Evolutionary conservation across 1,140 invertebrate genomes (phyloP), one percentile per base, ranked within the genome.

Genomic region (Aricia agestis): DNA sequence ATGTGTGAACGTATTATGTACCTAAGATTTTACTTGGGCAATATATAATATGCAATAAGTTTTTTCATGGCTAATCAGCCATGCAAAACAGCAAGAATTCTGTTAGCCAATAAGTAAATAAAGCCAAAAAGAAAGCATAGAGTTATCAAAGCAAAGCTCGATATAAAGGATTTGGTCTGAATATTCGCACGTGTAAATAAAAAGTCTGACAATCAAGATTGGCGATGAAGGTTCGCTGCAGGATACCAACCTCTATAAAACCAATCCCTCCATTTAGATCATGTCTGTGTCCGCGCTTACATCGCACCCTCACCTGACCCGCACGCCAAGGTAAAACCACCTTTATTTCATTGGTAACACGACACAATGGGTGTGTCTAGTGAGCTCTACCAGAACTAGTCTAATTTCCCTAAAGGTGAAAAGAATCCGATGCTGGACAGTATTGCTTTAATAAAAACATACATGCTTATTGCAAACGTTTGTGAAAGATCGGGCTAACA

Each of bases 391-490:
- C 3, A 13, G 13, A 52, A 52, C 45, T 52, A 52, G 45, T 52
- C 45, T 52, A 52, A 52, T 52, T 52, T 52, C 45, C 45, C 45
- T 52, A 52, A 52, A 52, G 45, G 45, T 52, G 45, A 52, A 52
- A 52, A 52, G 45, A 52, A 52, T 52, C 45, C 9, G 45, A 52
- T 52, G 45, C 45, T 13, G 45, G 45, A 52, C 45, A 52, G 9
- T 52, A 52, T 52, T 11, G 13, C 45, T 52, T 52, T 52, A 52
- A 52, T 52, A 52, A 52, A 52, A 52, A 9, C 45, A 52, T 52
- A 15, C 45, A 52, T 52, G 45, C 45, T 52, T 52, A 52, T 52
- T 52, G 13, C 13, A 36, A 52, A 15, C 9, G 10, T 52, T 52
- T 52, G 11, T 9, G 4, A 52, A 52, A 13, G 13, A 13, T 11